Conservation (phyloP, 1,140 invertebrate species). For the Apolygus lucorum region DNA sequence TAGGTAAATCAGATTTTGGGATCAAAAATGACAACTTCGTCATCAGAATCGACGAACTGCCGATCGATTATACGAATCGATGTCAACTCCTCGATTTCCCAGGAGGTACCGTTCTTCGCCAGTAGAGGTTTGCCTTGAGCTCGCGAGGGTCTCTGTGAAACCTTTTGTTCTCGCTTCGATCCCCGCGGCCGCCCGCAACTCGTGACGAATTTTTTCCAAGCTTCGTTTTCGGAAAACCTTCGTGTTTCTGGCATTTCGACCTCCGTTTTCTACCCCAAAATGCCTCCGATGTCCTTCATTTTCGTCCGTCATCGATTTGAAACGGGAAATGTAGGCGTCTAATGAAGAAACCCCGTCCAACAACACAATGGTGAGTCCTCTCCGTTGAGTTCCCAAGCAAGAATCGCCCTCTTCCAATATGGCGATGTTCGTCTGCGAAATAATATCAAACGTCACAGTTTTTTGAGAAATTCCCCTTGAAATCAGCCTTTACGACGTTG, state of each 20-base stretch:
- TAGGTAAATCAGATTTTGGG: too few species aligned
- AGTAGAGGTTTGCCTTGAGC: not conserved
- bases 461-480: not conserved
- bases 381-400: not conserved
- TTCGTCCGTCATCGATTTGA: not conserved
- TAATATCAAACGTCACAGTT: not conserved
- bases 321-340: not conserved
- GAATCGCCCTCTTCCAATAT: conserved; percentile 10
- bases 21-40: too few species aligned
- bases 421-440: not conserved
- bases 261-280: not conserved
- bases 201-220: not conserved
- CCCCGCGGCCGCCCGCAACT: too few species aligned
- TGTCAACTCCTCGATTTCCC: not conserved
- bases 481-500: too few species aligned
- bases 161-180: not conserved
- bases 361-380: conserved; percentile 24
- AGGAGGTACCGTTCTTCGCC: not conserved
- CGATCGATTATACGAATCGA: too few species aligned
- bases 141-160: not conserved
- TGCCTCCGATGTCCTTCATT: conserved; percentile 5
- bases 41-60: too few species aligned
- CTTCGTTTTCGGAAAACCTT: too few species aligned
- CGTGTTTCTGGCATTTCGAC: not conserved
- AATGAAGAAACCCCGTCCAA: conserved; percentile 25